phyloP scores from a whole-genome alignment of 2,888 invertebrate genomes.

The Pachymerium ferrugineum region DNA sequence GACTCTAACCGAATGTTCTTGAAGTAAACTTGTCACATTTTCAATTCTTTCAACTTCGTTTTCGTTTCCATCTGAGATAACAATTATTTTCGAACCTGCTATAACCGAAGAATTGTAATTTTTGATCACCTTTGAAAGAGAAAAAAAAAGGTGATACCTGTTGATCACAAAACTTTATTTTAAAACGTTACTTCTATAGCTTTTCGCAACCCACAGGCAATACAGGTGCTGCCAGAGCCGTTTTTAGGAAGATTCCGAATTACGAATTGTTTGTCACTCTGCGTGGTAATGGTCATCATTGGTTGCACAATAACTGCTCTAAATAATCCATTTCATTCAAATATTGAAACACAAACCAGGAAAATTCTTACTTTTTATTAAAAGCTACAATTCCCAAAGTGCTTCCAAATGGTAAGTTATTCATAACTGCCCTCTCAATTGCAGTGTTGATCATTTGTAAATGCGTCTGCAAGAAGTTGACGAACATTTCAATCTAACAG shows the following conservation, averaged over 20 bases:
- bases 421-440: neutral
- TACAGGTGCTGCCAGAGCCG: neutral
- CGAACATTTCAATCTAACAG: neutral
- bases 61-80: neutral
- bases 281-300: neutral
- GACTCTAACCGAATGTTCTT: neutral
- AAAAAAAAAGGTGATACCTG: neutral
- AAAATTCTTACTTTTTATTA: neutral
- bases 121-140: neutral
- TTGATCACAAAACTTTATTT: neutral
- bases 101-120: too few species aligned
- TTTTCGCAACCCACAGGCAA: neutral
- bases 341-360: neutral
- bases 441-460: neutral
- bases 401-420: neutral
- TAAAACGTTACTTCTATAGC: neutral
- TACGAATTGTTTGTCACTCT: neutral
- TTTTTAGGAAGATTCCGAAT: neutral
- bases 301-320: neutral
- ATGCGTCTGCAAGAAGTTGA: neutral
- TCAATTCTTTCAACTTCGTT: neutral
- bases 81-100: neutral
- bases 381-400: neutral
- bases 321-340: neutral
- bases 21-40: neutral